Evolutionary conservation across 2,888 invertebrate genomes (phyloP).

Genomic region (Drosophila niveifrons): DNA sequence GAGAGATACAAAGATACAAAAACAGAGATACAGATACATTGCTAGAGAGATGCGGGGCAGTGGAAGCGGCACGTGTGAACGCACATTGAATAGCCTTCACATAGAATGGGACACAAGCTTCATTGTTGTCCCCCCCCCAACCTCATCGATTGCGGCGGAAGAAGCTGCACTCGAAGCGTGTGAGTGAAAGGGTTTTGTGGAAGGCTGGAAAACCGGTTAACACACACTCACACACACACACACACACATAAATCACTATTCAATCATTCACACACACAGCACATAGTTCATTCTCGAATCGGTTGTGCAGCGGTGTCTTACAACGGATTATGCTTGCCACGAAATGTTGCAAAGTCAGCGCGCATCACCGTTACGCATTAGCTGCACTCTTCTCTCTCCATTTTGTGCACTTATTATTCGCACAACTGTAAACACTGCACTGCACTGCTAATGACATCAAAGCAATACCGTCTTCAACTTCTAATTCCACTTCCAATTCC

Average conservation of each 20-base stretch:
- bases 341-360: slow-evolving; percentile 47
- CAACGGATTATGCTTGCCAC: slow-evolving; percentile 38
- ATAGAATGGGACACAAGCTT: slow-evolving; percentile 14
- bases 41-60: not conserved
- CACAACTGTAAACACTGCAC: slow-evolving; percentile 53
- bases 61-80: slow-evolving; percentile 28
- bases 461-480: slow-evolving; percentile 24
- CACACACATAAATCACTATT: slow-evolving; percentile 7
- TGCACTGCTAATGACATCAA: slow-evolving; percentile 57
- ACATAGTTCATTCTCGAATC: not conserved
- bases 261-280: slow-evolving; percentile 20
- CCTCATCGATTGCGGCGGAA: not conserved
- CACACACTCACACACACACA: not conserved
- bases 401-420: slow-evolving; percentile 23
- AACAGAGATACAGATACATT: slow-evolving; percentile 15
- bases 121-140: slow-evolving; percentile 9
- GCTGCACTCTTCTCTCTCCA: slow-evolving; percentile 3
- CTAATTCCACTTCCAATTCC: not conserved
- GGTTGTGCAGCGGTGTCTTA: slow-evolving; percentile 26
- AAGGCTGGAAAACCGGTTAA: not conserved
- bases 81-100: slow-evolving; percentile 27
- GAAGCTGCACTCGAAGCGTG: slow-evolving; percentile 2
- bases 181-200: slow-evolving; percentile 25
- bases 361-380: slow-evolving; percentile 44
- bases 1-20: slow-evolving; percentile 14